These are phyloP conservation scores for Cheilosia pagana DNA, from an alignment of 2,888 invertebrate genomes.

Conservation along the genomic window DNA sequence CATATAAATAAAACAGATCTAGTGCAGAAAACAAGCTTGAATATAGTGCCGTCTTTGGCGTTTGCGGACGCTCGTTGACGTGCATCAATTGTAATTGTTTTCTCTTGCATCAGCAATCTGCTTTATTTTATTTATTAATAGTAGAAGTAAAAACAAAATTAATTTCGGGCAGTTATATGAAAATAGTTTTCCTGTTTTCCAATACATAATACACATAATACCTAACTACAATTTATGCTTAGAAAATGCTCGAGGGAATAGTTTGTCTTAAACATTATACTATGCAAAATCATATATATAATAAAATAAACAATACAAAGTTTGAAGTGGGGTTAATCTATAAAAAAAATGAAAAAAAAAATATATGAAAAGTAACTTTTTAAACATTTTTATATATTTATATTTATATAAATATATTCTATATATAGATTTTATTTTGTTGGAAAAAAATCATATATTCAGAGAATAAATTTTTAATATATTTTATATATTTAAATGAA, in stretches of 20 bases:
- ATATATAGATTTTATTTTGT: constrained; percentile 75
- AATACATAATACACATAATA: neutral
- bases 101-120: constrained; percentile 22
- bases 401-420: constrained; percentile 75
- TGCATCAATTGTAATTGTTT: constrained; percentile 31
- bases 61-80: neutral
- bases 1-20: constrained; percentile 10
- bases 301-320: constrained; percentile 24
- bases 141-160: constrained; percentile 30
- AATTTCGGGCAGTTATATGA: constrained; percentile 41
- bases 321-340: constrained; percentile 66
- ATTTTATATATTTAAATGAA: constrained; percentile 72
- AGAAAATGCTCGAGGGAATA: constrained; percentile 50
- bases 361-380: constrained; percentile 65
- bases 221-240: constrained; percentile 18
- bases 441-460: constrained; percentile 70
- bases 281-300: constrained; percentile 30
- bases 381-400: constrained; percentile 74
- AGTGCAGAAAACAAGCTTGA: constrained; percentile 15
- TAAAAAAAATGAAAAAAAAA: constrained; percentile 45
- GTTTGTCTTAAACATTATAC: constrained; percentile 42
- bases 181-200: constrained; percentile 29
- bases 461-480: constrained; percentile 74
- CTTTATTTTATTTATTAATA: constrained; percentile 32
- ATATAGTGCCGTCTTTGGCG: neutral